Base-by-base conservation (phyloP, 2,113 vertebrate species). In the Blennius ocellaris region DNA sequence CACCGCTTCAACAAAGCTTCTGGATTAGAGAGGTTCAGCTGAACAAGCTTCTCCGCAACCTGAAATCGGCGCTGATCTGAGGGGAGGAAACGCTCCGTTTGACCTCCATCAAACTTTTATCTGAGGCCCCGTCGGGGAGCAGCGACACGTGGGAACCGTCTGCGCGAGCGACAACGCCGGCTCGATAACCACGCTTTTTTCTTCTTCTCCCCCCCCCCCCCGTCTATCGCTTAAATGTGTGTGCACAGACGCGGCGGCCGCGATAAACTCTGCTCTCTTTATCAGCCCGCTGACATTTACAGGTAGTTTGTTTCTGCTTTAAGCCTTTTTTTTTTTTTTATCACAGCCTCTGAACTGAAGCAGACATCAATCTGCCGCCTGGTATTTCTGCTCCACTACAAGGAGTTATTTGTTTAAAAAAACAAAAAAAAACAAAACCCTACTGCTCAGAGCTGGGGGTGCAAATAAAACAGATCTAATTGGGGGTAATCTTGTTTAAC, bases 281-380 rank as follows among this genome's bases (percentile, higher is more conserved):
- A 77, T 87, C 80, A 79, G 15, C 37, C 51, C 65, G 12, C 39
- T 87, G 75, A 80, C 80, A 85, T 87, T 82, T 80, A 73, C 71
- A 85, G 80, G 69, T 83, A 71, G 73, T 63, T 30, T 30, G 21
- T 41, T 45, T 48, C 60, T 74, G 68, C 80, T 68, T 78, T 47
- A 53, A 44, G 81, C 16, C 8, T 56, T n/a, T n/a, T n/a, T n/a
- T n/a, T n/a, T n/a, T n/a, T n/a, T n/a, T n/a, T 83, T 83, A 82
- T 87, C 77, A 2, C 64, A 51, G 55, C 0, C 16, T 55, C 59
- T 6, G 54, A 56, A 41, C 67, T 9, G 62, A 53, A 8, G 48
- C 72, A 85, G 82, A 76, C 85, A 80, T 66, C 55, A 82, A 56
- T 69, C 61, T 7, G 0, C n/a, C 3, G 15, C 82, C 73, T 57